phyloP scores from a whole-genome alignment of 2,113 vertebrate genomes.

The Calyptommatus sinebrachiatus region DNA sequence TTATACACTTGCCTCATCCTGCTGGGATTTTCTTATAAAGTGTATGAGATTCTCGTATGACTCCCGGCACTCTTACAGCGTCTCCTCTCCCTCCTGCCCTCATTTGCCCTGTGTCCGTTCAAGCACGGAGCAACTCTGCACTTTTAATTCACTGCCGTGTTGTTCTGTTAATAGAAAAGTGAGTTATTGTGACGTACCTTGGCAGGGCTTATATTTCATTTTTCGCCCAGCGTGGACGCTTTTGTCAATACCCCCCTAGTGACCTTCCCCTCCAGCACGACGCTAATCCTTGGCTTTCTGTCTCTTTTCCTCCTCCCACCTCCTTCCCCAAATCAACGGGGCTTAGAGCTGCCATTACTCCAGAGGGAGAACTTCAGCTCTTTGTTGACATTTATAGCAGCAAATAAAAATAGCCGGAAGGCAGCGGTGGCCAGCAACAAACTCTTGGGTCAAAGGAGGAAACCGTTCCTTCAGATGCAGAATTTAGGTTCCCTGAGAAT shows the following conservation, averaged over 20 bases:
- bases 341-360: neutral
- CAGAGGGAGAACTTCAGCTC: neutral
- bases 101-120: neutral
- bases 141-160: neutral
- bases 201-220: neutral
- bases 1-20: too few relatives aligned
- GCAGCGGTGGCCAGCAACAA: neutral
- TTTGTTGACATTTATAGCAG: neutral
- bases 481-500: neutral
- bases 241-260: neutral
- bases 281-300: neutral
- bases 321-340: neutral
- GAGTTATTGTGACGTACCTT: conserved; percentile 15
- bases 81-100: too few relatives aligned
- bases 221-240: conserved; percentile 7
- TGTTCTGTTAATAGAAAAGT: conserved; percentile 35
- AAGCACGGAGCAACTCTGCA: neutral
- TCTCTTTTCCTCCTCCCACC: neutral
- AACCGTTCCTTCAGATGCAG: neutral
- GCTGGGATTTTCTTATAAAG: too few relatives aligned
- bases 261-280: neutral
- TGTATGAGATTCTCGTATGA: too few relatives aligned
- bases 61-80: too few relatives aligned
- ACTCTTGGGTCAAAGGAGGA: neutral
- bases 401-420: neutral